These are phyloP conservation scores for Lydus trimaculatus DNA, from an alignment of 2,888 invertebrate genomes.

Conservation along the genomic window DNA sequence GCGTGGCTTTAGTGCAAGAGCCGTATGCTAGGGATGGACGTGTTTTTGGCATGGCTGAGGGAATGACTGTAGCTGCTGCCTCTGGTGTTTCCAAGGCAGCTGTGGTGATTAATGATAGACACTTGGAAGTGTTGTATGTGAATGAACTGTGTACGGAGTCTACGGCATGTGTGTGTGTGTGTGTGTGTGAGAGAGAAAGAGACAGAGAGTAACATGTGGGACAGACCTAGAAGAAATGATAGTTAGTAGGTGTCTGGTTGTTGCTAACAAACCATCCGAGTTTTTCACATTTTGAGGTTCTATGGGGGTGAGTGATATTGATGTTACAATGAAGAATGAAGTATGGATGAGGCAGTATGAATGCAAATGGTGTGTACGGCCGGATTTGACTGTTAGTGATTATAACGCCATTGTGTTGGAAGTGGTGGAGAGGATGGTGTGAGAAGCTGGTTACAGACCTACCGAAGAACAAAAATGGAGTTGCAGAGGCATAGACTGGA, in stretches of 20 bases:
- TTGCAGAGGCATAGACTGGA: too few species aligned
- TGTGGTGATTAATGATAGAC: constrained; percentile 9
- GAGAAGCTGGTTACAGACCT: too few species aligned
- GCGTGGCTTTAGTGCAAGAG: constrained; percentile 17
- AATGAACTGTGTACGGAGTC: neutral
- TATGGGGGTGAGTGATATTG: constrained; percentile 33
- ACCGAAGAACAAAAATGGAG: too few species aligned
- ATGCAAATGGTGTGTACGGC: constrained; percentile 1
- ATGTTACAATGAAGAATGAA: constrained; percentile 29
- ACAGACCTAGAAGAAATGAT: constrained; percentile 18
- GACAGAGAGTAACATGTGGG: neutral
- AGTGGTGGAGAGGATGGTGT: too few species aligned
- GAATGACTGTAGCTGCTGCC: constrained; percentile 7
- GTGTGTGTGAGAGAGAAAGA: constrained; percentile 22
- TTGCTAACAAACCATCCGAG: constrained; percentile 31
- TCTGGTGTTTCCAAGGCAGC: constrained; percentile 14
- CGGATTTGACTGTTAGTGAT: constrained; percentile 12
- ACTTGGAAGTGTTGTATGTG: neutral
- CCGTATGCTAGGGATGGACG: constrained; percentile 13
- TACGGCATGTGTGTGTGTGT: constrained; percentile 24
- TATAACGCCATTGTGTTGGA: constrained; percentile 18
- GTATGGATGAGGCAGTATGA: neutral
- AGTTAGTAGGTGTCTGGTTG: constrained; percentile 13
- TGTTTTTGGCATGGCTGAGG: constrained; percentile 26
- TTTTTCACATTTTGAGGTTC: constrained; percentile 30